Percentiles rank a stretch among this genome's conserved stretches.
Conservation (phyloP, 2,888 invertebrate species). For the Drosophila recens region DNA sequence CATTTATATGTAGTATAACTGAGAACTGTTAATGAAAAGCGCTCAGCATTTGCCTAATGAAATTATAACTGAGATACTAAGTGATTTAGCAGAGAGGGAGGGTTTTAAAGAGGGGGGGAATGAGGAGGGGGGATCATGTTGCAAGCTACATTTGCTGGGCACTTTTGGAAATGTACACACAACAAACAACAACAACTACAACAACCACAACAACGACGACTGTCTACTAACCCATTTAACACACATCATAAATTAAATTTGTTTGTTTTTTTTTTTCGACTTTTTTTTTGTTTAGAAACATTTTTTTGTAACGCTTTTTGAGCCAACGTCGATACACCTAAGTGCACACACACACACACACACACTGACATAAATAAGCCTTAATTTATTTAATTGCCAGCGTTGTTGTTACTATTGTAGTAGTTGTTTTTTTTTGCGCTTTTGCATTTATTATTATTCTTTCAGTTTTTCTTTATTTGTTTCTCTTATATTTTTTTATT, state of each 20-base stretch:
- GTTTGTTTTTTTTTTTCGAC: constrained; percentile 27
- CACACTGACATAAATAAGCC: constrained; percentile 53
- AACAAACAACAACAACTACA: neutral
- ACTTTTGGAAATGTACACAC: neutral
- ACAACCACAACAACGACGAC: neutral
- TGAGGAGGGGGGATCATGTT: neutral
- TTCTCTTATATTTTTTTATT: constrained; percentile 2
- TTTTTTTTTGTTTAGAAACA: neutral
- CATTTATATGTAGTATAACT: constrained; percentile 11
- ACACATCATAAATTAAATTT: constrained; percentile 70
- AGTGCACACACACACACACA: constrained; percentile 29
- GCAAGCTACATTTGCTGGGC: neutral
- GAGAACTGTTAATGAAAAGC: constrained; percentile 80
- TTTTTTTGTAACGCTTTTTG: constrained; percentile 58
- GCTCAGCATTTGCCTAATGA: constrained; percentile 79
- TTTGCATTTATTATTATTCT: constrained; percentile 46
- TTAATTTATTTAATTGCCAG: constrained; percentile 83
- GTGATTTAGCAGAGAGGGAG: constrained; percentile 35
- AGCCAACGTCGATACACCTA: constrained; percentile 57
- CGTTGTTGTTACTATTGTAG: constrained; percentile 35
- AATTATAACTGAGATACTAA: constrained; percentile 74
- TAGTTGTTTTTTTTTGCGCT: constrained; percentile 17
- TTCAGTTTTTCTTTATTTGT: constrained; percentile 19
- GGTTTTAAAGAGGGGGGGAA: constrained; percentile 6
- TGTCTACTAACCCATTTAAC: constrained; percentile 74